Percentiles rank a stretch among this genome's conserved stretches.
These are phyloP conservation scores for Prionailurus viverrinus DNA, from an alignment of 2,113 vertebrate genomes.

Conservation along the genomic window DNA sequence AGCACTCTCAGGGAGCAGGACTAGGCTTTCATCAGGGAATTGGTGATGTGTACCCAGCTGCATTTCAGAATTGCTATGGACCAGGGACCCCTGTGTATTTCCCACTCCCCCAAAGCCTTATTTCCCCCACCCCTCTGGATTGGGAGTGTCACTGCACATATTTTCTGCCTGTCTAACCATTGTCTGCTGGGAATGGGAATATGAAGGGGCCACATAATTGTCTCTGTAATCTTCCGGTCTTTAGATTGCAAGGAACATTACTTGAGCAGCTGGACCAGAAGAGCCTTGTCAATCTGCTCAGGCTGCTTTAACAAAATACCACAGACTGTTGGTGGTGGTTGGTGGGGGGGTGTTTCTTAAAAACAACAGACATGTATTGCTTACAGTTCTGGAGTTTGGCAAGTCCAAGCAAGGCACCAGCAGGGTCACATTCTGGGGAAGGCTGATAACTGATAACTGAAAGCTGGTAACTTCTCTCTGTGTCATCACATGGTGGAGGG, in stretches of 20 bases:
- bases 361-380: neutral
- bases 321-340: neutral
- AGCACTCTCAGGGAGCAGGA: too few species aligned
- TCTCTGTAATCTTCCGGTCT: neutral
- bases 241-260: neutral
- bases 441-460: too few species aligned
- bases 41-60: neutral
- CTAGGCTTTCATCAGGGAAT: neutral
- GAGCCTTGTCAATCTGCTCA: neutral
- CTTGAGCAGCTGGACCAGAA: neutral
- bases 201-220: neutral
- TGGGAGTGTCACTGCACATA: neutral
- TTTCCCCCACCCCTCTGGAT: accelerated
- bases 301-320: neutral
- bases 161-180: neutral
- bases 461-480: neutral
- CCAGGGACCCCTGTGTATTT: neutral
- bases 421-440: accelerated
- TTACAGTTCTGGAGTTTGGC: neutral
- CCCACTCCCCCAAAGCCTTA: accelerated
- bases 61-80: neutral
- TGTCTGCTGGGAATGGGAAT: neutral
- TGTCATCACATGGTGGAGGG: neutral
- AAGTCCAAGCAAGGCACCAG: neutral
- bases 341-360: neutral